phyloP scores from a whole-genome alignment of 2,797 vertebrate genomes.

The Poeciliopsis paucimaculata region DNA sequence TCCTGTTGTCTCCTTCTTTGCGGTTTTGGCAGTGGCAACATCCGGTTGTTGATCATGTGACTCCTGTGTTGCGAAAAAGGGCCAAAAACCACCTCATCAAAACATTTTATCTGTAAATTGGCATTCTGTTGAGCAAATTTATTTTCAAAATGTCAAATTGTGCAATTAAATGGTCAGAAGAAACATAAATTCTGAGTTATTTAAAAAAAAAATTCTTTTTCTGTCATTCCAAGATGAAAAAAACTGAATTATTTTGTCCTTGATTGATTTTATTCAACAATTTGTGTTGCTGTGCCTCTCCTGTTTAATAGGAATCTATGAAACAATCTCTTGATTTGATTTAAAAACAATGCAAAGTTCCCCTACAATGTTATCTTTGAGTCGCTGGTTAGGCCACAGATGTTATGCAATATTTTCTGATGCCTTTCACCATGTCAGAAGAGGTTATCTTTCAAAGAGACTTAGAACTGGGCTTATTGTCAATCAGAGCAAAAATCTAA shows the following conservation, averaged over 20 bases:
- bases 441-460: background rate
- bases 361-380: background rate
- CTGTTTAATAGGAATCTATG: background rate
- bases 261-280: background rate
- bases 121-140: too few species aligned
- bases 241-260: background rate
- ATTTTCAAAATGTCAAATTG: too few species aligned
- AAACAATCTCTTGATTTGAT: background rate
- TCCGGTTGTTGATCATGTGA: too few species aligned
- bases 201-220: too few species aligned
- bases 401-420: background rate
- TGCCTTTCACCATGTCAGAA: background rate
- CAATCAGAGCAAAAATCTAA: slow-evolving; percentile 3
- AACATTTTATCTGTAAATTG: too few species aligned
- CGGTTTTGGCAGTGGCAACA: too few species aligned
- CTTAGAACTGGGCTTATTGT: background rate
- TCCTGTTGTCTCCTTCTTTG: too few species aligned
- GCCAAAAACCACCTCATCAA: too few species aligned
- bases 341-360: background rate
- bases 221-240: background rate
- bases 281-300: background rate
- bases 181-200: background rate
- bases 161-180: too few species aligned
- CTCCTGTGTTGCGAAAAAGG: too few species aligned
- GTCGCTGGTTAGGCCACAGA: background rate